Evolutionary conservation across 2,113 vertebrate species (phyloP), one percentile per base, ranked within the genome.

Genomic region (Petaurus breviceps): DNA sequence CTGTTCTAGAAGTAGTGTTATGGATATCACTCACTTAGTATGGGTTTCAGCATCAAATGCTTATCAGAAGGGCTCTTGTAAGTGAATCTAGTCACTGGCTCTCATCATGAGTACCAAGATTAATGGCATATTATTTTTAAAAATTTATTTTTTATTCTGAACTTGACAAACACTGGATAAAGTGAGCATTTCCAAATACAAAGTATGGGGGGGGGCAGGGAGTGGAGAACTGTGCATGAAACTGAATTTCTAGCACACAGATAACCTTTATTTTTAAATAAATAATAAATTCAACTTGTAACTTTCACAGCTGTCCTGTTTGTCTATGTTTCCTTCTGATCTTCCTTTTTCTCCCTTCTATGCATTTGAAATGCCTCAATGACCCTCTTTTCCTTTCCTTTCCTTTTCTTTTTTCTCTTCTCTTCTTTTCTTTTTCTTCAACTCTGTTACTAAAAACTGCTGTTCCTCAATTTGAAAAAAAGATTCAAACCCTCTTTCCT

Each of bases 1-100:
- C 46, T 95, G 3, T 57, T 93, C 10, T 92, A 24, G 51, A 95
- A 96, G 52, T 43, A 93, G 61, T 7, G 93, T 11, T 91, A 91
- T 57, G 89, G 90, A 96, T 92, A 94, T 51, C 3, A 94, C 28
- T 51, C 93, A 6, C 7, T 1, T 92, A 7, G 92, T 96, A 43
- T 90, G 16, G 55, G 31, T 51, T 24, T 52, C 9, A 51, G 5
- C 19, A 26, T 95, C 50, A 94, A 47, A 95, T 4, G 19, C 11
- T 24, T 8, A 77, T 91, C 90, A 51, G 61, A 95, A 51, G 26
- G 90, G 31, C 92, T 92, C 61, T 77, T 95, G 26, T 3, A 0
- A 61, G 2, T 43, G 6, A 68, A 4, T 54, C 14, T 1, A 3
- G 9, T 55, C 43, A 11, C 43, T 49, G 92, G 8, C 49, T 93